Conservation (phyloP, 1,140 invertebrate genomes). For the Drosophila azteca region DNA sequence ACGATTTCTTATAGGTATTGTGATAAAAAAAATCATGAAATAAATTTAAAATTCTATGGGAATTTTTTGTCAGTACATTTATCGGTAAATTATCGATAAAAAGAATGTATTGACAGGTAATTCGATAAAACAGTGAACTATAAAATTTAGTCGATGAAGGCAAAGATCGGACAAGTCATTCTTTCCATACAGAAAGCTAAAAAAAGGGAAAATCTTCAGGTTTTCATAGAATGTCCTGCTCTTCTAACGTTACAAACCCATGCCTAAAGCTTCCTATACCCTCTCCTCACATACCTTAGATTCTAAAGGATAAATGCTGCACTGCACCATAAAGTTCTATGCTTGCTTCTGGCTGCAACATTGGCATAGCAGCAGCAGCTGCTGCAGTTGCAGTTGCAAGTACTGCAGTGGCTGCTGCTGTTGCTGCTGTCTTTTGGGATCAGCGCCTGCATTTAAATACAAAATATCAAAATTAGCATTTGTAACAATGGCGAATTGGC, state of each 20-base stretch:
- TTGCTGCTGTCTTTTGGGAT: conserved; percentile 21
- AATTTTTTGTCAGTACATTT: not conserved
- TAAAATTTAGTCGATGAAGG: too few relatives aligned
- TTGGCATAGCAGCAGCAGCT: not conserved
- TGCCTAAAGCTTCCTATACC: conserved; percentile 13
- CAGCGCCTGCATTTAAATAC: conserved; percentile 72
- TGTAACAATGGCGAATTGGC: conserved; percentile 82
- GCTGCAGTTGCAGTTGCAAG: conserved; percentile 29
- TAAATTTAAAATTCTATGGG: not conserved
- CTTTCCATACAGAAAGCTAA: too few relatives aligned
- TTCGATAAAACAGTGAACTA: too few relatives aligned
- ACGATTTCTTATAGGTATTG: too few relatives aligned
- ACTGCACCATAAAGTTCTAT: conserved; percentile 45
- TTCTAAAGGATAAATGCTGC: conserved; percentile 45
- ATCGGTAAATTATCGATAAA: too few relatives aligned
- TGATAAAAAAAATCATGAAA: too few relatives aligned
- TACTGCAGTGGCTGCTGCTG: conserved; percentile 6
- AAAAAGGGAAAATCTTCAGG: too few relatives aligned
- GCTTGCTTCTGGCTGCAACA: conserved; percentile 41
- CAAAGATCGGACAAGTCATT: too few relatives aligned
- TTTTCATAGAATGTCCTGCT: not conserved
- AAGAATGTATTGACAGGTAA: too few relatives aligned
- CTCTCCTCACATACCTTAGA: conserved; percentile 11
- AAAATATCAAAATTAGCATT: conserved; percentile 82
- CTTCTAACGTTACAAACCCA: not conserved